Evolutionary conservation across 1,140 invertebrate genomes (phyloP).

Genomic region (Aphaenogaster rudis): DNA sequence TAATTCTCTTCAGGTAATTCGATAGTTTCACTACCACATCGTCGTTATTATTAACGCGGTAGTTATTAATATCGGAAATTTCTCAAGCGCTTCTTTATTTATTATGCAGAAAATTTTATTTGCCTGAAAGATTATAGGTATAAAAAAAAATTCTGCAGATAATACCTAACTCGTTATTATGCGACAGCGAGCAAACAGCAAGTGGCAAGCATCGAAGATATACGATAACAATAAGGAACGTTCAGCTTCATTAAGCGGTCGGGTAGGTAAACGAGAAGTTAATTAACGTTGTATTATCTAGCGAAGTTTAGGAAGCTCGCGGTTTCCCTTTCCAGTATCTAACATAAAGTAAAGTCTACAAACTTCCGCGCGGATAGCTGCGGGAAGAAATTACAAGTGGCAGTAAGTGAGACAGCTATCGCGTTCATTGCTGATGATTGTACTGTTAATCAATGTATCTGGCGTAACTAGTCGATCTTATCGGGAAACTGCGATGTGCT

Average conservation of each 20-base stretch:
- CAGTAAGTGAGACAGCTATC: conserved; percentile 44
- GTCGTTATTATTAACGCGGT: neutral
- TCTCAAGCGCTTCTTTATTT: neutral
- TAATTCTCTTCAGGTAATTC: conserved; percentile 23
- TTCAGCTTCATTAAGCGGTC: conserved; percentile 64
- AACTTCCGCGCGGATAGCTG: conserved; percentile 42
- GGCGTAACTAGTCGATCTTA: neutral
- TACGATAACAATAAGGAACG: conserved; percentile 52
- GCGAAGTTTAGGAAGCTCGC: conserved; percentile 55
- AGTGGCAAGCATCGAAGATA: conserved; percentile 37
- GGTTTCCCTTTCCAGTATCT: conserved; percentile 18
- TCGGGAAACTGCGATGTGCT: neutral
- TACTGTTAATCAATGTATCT: conserved; percentile 53
- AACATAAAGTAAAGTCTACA: conserved; percentile 53
- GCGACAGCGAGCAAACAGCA: conserved; percentile 11
- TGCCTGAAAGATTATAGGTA: neutral
- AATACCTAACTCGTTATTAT: conserved; percentile 1
- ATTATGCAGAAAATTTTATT: neutral
- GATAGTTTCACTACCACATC: conserved; percentile 26
- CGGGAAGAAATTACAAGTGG: conserved; percentile 56
- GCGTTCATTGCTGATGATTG: conserved; percentile 40
- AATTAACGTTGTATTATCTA: conserved; percentile 65
- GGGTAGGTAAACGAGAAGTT: conserved; percentile 59
- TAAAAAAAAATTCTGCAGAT: neutral
- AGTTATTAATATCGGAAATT: conserved; percentile 32